Evolutionary conservation across 2,113 vertebrate species (phyloP), one percentile per base, ranked within the genome.

Genomic region (Oceanodroma tethys): DNA sequence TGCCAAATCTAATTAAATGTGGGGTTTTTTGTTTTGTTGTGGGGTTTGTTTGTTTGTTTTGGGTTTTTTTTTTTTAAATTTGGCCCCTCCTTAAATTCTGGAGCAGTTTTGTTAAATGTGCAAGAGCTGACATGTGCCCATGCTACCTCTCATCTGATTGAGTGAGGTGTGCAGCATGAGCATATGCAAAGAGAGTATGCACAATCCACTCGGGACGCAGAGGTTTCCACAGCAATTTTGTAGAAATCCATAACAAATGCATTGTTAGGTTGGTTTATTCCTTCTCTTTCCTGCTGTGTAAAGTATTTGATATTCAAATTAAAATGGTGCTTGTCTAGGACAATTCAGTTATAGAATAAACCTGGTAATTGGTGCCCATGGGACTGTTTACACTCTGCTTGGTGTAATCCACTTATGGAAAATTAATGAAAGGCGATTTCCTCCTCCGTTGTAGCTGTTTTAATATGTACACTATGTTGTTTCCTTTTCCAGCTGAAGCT

Each of bases 341-440:
- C 96, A 97, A 95, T 97, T 92, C 76, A 70, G 92, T 91, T 96
- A 95, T 96, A 84, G 86, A 97, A 86, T 97, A 93, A 97, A 94
- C 85, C 94, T 67, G 76, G 63, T 98, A 96, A 97, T 96, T 96
- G 95, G 96, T 90, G 93, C 95, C 97, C 72, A 7, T 86, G 97
- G 98, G 97, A 97, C 88, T 96, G 86, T 96, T 97, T 97, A 95
- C 95, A 95, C 89, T 96, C 94, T 86, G 96, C 96, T 97, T 93
- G 71, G 95, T 96, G 96, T 97, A 97, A 97, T 96, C 95, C 81
- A 96, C 94, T 97, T 96, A 97, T 13, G 56, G 97, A 96, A 96
- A 98, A 98, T 97, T 97, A 96, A 97, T 95, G 93, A 97, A 94
- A 97, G 95, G 86, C 81, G 59, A 93, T 97, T 97, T 93, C 74